Base-by-base conservation (phyloP, 2,797 vertebrate genomes). In the Mus caroli region DNA sequence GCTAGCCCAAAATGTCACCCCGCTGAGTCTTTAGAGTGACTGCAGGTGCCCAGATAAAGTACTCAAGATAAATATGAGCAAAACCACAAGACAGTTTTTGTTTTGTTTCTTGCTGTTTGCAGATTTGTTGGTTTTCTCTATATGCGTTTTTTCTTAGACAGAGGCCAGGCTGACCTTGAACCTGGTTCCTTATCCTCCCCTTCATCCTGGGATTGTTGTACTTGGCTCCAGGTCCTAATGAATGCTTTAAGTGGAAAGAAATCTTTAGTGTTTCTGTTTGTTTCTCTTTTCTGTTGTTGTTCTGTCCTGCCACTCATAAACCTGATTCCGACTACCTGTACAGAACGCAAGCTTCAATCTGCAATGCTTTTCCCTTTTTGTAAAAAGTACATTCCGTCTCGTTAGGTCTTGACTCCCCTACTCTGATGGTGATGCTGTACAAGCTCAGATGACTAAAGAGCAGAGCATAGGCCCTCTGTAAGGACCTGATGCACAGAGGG, bases 251-350 rank as follows among this genome's bases (percentile, higher is more conserved):
- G 31, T 69, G 78, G 31, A 20, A 90, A 90, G 54, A 58, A 92
- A 56, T 88, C 14, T 22, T 19, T 20, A 26, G 1, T 14, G 54
- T 67, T 26, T 71, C 7, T 34, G 60, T 46, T 40, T 64, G 26
- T 7, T 13, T 64, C 5, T 20, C 10, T 22, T 40, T 24, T 40
- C 1, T 67, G 31, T 73, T 73, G 37, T 75, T 75, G 20, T 12
- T 40, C n/a, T 22, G 80, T 37, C 73, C 56, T 88, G 69, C n/a
- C n/a, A 52, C 58, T 84, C 94, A 71, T 22, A 89, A 82, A 58
- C 89, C 88, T 83, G 15, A 46, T n/a, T 28, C 26, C 43, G 54
- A 88, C 17, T 34, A 69, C 69, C 28, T 26, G 5, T 10, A 31
- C 26, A 62, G 88, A 96, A 58, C 40, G 54, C 31, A 79, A 87